Percentiles rank a stretch among this genome's conserved stretches.
phyloP scores from a whole-genome alignment of 2,113 vertebrate species.

The Onychostruthus taczanowskii region DNA sequence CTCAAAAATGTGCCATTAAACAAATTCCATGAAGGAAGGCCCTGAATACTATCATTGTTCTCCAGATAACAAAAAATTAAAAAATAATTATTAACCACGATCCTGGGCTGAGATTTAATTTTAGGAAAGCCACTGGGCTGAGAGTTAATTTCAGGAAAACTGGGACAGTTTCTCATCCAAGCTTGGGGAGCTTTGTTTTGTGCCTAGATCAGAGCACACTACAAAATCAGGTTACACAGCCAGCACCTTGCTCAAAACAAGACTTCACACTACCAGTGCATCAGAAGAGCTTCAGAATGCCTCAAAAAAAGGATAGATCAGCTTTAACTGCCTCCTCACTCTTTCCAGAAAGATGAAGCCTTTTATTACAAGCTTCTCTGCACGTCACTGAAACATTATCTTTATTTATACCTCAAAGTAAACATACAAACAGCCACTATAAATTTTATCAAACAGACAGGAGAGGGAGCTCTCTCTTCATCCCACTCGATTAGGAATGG shows the following conservation, averaged over 20 bases:
- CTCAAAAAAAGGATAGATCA: not conserved
- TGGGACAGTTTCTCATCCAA: not conserved
- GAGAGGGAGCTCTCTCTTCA: slow-evolving; percentile 77
- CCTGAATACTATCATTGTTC: not conserved
- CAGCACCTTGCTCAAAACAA: not conserved
- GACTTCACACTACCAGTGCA: not conserved
- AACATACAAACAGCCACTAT: not conserved
- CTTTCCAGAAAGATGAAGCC: not conserved
- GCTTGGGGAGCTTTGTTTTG: not conserved
- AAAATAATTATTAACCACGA: fast-evolving
- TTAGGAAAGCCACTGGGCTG: not conserved
- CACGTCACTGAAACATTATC: not conserved
- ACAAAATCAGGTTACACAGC: not conserved
- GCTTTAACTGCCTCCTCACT: not conserved
- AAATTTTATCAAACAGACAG: slow-evolving; percentile 66
- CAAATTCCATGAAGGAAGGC: not conserved
- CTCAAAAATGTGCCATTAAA: not conserved
- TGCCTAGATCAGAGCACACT: not conserved
- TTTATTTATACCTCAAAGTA: slow-evolving; percentile 9
- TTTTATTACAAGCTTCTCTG: not conserved
- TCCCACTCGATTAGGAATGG: not conserved
- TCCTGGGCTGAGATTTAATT: not conserved
- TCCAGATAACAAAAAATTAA: not conserved
- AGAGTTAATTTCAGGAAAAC: not conserved
- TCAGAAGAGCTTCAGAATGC: not conserved